Evolutionary conservation across 2,113 vertebrate genomes (phyloP).

Genomic region (Solenodon paradoxus): DNA sequence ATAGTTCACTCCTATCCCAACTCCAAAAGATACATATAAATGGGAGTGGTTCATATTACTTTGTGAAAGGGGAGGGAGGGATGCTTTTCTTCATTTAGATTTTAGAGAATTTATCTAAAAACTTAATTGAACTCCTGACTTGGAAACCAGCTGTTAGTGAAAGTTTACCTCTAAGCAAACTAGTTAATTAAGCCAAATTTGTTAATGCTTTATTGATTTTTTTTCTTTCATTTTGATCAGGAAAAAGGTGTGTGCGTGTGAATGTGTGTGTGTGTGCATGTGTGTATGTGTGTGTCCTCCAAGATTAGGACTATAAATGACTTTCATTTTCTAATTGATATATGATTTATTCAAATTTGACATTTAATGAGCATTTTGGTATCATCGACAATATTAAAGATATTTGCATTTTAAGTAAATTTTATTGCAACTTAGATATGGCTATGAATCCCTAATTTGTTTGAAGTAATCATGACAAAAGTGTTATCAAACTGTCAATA

Average conservation of each 20-base stretch:
- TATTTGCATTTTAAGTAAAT: not conserved
- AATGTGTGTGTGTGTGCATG: no score
- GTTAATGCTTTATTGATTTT: not conserved
- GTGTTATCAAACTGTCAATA: not conserved
- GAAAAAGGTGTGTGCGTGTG: no score
- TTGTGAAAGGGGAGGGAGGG: not conserved
- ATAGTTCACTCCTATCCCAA: not conserved
- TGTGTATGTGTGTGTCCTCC: no score
- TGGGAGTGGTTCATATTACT: not conserved
- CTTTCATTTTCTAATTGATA: not conserved
- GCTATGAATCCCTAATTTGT: not conserved
- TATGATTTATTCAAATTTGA: not conserved
- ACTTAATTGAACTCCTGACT: not conserved
- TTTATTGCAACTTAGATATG: not conserved
- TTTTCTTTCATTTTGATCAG: not conserved
- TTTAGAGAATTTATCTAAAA: not conserved
- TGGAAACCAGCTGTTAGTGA: not conserved
- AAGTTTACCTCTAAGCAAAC: not conserved
- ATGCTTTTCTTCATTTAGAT: not conserved
- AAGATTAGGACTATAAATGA: not conserved
- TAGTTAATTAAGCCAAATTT: not conserved
- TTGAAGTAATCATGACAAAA: slow-evolving; percentile 6
- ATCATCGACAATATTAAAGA: not conserved
- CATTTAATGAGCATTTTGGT: not conserved
- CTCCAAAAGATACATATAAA: not conserved